Conservation (phyloP, 2,797 vertebrate species). For the Smutsia gigantea region DNA sequence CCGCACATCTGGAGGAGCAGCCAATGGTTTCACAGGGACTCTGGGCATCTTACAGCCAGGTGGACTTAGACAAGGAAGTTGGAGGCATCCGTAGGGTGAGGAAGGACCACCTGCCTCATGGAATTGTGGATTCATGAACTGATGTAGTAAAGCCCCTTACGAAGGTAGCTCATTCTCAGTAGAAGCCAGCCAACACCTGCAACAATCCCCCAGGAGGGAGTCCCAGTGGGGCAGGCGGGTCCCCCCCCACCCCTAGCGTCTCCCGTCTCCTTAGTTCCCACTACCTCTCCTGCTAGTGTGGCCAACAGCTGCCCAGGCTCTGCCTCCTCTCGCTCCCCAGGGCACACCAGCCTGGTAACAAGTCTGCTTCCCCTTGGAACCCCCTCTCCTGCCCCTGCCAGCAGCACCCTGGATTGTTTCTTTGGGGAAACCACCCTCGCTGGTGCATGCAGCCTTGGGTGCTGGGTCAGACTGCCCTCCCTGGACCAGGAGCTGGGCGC, state of each 20-base stretch:
- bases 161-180: neutral
- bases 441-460: rapidly evolving
- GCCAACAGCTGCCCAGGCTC: neutral
- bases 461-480: neutral
- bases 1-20: neutral
- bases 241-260: rapidly evolving
- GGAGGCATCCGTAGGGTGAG: neutral
- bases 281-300: neutral
- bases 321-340: rapidly evolving
- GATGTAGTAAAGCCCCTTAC: neutral
- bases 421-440: neutral
- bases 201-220: neutral
- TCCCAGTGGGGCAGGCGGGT: neutral
- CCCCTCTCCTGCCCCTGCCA: no score
- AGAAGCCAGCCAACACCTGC: no score
- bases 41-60: neutral
- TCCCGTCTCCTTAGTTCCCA: neutral
- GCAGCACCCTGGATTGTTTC: rapidly evolving
- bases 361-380: rapidly evolving
- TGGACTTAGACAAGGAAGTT: neutral
- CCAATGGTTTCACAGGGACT: neutral
- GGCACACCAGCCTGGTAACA: neutral
- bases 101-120: neutral
- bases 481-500: no score
- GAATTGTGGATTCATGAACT: neutral